Evolutionary conservation across 2,113 vertebrate species (phyloP).

Genomic region (Pseudonaja textilis): DNA sequence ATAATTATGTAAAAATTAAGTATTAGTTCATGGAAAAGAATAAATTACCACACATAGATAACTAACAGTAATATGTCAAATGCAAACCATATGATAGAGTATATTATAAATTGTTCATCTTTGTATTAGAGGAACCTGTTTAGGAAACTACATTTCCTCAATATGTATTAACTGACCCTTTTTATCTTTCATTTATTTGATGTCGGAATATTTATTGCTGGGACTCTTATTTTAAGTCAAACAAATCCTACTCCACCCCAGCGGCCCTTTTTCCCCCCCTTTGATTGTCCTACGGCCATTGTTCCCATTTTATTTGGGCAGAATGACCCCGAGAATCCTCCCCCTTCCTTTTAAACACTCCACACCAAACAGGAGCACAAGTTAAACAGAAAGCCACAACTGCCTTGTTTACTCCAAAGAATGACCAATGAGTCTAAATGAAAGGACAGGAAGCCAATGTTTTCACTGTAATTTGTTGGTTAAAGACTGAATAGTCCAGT

Average conservation of each 20-base stretch:
- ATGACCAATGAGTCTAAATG: constrained; percentile 67
- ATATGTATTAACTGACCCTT: background rate
- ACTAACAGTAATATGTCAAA: background rate
- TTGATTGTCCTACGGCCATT: constrained; percentile 38
- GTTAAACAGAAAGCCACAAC: constrained; percentile 66
- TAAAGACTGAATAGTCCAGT: constrained; percentile 56
- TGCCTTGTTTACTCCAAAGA: constrained; percentile 59
- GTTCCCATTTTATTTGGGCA: constrained; percentile 42
- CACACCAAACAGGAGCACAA: constrained; percentile 52
- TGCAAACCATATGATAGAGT: background rate
- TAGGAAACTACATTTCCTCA: background rate
- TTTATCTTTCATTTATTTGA: background rate
- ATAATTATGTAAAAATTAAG: background rate
- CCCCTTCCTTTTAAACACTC: constrained; percentile 47
- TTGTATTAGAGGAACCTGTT: background rate
- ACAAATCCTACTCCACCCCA: background rate
- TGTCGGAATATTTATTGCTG: background rate
- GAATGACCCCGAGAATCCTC: constrained; percentile 56
- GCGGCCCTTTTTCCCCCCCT: background rate
- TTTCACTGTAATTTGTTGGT: constrained; percentile 66
- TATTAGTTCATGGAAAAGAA: background rate
- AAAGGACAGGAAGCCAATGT: constrained; percentile 72
- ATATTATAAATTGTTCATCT: background rate
- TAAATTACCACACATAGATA: background rate
- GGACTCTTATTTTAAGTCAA: fast-evolving